Conservation (phyloP, 2,888 invertebrate genomes). For the Brachynemurus nebulosus region DNA sequence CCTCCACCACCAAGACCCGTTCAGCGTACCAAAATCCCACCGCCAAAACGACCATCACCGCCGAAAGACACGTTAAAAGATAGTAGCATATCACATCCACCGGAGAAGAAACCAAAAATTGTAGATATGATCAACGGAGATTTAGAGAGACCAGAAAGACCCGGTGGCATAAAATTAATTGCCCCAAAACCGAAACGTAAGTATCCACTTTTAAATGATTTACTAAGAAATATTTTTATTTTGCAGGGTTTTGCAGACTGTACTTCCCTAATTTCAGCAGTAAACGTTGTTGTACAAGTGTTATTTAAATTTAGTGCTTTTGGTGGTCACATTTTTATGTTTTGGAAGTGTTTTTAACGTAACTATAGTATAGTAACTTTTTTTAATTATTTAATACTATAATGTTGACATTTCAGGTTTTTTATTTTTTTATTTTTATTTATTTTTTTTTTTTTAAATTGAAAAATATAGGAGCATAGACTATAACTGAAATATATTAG, state of each 20-base stretch:
- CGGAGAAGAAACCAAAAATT: conserved; percentile 68
- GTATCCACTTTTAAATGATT: conserved; percentile 34
- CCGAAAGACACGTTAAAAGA: conserved; percentile 22
- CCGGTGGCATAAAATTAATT: conserved; percentile 73
- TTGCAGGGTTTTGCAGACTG: conserved; percentile 30
- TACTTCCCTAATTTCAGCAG: too few relatives aligned
- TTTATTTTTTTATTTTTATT: too few relatives aligned
- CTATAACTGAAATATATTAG: too few relatives aligned
- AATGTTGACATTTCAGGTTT: too few relatives aligned
- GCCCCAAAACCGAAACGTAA: conserved; percentile 85
- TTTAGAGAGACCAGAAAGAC: conserved; percentile 47
- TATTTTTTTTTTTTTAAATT: too few relatives aligned
- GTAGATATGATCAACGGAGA: conserved; percentile 28
- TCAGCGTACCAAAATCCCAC: conserved; percentile 41
- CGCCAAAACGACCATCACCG: conserved; percentile 32
- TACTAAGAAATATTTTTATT: conserved; percentile 32
- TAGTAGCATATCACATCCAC: conserved; percentile 31
- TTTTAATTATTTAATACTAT: too few relatives aligned
- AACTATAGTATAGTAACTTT: too few relatives aligned
- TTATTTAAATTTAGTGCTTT: too few relatives aligned
- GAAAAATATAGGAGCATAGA: too few relatives aligned
- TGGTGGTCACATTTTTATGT: too few relatives aligned
- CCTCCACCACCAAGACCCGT: conserved; percentile 67
- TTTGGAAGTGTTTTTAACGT: too few relatives aligned
- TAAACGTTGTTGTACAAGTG: too few relatives aligned